A percentile compares a stretch with the other conserved stretches of the same genome.
Evolutionary conservation across 2,888 invertebrate species (phyloP).

Genomic region (Protula sp.): DNA sequence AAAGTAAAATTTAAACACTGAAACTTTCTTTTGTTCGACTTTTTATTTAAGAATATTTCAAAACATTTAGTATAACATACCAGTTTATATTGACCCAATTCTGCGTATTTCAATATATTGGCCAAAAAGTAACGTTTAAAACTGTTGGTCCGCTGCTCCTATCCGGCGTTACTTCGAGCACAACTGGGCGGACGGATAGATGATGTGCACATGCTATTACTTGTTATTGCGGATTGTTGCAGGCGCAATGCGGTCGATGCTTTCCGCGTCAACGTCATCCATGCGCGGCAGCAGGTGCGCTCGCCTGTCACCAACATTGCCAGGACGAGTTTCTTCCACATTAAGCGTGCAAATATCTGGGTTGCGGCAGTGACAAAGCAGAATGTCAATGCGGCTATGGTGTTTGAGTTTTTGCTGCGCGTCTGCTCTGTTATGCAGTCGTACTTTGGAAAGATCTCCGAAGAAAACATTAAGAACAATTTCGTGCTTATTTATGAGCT

Average conservation of each 20-base stretch:
- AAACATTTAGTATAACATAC: no score
- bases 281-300: slow-evolving; percentile 90
- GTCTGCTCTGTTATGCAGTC: slow-evolving; percentile 94
- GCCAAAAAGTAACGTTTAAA: no score
- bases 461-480: slow-evolving; percentile 99
- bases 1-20: no score
- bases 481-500: slow-evolving; percentile 99
- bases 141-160: no score
- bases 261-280: slow-evolving; percentile 98
- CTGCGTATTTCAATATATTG: no score
- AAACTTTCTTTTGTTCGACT: no score
- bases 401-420: slow-evolving; percentile 96
- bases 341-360: slow-evolving; percentile 98
- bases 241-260: slow-evolving; percentile 96
- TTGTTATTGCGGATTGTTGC: slow-evolving; percentile 1
- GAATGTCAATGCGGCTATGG: slow-evolving; percentile 99
- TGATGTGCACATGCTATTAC: not conserved
- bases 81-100: no score
- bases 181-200: no score
- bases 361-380: slow-evolving; percentile 99
- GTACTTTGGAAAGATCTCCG: slow-evolving; percentile 98
- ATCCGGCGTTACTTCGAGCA: no score
- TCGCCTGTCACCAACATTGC: slow-evolving; percentile 99
- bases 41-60: no score
- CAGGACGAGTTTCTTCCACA: slow-evolving; percentile 97